phyloP scores from a whole-genome alignment of 2,797 vertebrate species.

The Mastacembelus armatus region DNA sequence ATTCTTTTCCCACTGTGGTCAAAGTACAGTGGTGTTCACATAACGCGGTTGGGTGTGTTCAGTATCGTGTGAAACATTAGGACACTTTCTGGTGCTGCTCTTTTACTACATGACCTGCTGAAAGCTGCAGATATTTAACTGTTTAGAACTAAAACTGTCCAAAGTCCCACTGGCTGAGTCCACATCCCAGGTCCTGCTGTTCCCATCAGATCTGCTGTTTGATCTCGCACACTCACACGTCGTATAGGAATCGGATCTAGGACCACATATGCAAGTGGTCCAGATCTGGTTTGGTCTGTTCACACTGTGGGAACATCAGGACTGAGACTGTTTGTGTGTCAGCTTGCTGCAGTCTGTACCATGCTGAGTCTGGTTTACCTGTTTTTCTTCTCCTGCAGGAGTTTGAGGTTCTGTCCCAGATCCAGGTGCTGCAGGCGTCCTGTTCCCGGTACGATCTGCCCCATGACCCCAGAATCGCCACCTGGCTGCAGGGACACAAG shows the following conservation, averaged over 20 bases:
- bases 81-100: neutral
- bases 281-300: too few relatives aligned
- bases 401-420: slow-evolving; percentile 87
- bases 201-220: too few relatives aligned
- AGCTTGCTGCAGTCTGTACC: too few relatives aligned
- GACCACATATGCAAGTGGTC: too few relatives aligned
- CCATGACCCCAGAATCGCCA: slow-evolving; percentile 71
- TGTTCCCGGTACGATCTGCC: slow-evolving; percentile 83
- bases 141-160: too few relatives aligned
- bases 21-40: neutral
- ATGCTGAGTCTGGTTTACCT: neutral
- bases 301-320: too few relatives aligned
- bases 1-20: neutral
- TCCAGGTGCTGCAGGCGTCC: slow-evolving; percentile 84
- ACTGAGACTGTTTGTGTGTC: too few relatives aligned
- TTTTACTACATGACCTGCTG: neutral
- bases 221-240: too few relatives aligned
- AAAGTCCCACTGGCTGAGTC: too few relatives aligned
- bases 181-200: too few relatives aligned
- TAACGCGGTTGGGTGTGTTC: slow-evolving; percentile 9
- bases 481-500: slow-evolving; percentile 79
- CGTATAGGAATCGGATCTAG: too few relatives aligned
- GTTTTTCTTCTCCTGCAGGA: slow-evolving; percentile 76
- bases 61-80: neutral
- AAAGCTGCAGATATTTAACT: too few relatives aligned